These are phyloP conservation scores for Sinocyclocheilus anophthalmus DNA, from an alignment of 2,113 vertebrate genomes.

Conservation along the genomic window DNA sequence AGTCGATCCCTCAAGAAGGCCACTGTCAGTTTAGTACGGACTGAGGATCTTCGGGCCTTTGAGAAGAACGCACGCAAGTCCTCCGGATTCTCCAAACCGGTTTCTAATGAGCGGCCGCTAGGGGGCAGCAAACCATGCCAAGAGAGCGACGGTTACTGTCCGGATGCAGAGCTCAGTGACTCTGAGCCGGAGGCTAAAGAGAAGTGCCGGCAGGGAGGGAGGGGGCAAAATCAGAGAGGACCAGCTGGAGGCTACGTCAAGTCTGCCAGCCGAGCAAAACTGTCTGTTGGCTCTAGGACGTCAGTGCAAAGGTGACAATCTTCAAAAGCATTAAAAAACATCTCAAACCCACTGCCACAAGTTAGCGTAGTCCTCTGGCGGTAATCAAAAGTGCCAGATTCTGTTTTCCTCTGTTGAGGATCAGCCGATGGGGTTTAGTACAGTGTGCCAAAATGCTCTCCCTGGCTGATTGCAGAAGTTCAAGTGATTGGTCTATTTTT, in stretches of 20 bases:
- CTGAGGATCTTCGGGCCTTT: constrained; percentile 82
- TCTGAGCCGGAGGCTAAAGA: constrained; percentile 91
- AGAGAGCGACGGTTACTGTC: constrained; percentile 95
- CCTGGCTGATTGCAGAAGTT: not conserved
- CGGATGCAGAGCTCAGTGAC: constrained; percentile 94
- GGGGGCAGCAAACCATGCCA: constrained; percentile 78
- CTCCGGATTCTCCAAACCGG: constrained; percentile 80
- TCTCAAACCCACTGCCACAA: constrained; percentile 15
- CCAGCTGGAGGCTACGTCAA: constrained; percentile 71
- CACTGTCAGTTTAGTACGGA: constrained; percentile 86
- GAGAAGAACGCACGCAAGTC: constrained; percentile 82
- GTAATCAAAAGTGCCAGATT: constrained; percentile 56
- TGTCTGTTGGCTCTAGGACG: constrained; percentile 79
- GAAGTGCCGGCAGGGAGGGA: constrained; percentile 73
- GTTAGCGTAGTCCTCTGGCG: constrained; percentile 12
- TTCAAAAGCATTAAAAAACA: constrained; percentile 4
- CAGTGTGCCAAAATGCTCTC: not conserved
- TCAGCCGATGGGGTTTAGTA: not conserved
- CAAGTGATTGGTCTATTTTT: constrained; percentile 14
- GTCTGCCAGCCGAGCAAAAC: constrained; percentile 75
- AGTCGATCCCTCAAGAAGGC: constrained; percentile 91
- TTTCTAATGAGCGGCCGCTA: constrained; percentile 68
- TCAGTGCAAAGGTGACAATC: constrained; percentile 89
- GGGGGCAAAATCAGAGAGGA: constrained; percentile 72
- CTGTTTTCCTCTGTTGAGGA: constrained; percentile 41